A percentile compares a stretch with the other conserved stretches of the same genome.
phyloP scores from a whole-genome alignment of 2,888 invertebrate species.

The Torymus auratus region DNA sequence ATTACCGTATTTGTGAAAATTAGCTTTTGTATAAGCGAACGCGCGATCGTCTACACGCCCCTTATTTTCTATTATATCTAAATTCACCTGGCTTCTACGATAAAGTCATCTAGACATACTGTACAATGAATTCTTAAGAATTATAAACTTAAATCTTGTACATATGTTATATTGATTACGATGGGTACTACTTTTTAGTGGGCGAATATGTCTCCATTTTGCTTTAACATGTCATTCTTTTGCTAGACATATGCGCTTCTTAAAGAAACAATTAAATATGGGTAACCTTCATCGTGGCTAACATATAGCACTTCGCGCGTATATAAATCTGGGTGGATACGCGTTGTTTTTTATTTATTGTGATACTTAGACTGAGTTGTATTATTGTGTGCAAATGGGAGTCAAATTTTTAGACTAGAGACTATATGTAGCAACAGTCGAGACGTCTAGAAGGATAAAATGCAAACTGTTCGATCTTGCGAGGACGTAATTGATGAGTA shows the following conservation, averaged over 20 bases:
- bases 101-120: constrained; percentile 1
- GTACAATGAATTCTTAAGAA: constrained; percentile 9
- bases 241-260: too few relatives aligned
- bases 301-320: constrained; percentile 4
- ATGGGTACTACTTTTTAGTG: too few relatives aligned
- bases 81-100: not conserved
- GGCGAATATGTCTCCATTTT: too few relatives aligned
- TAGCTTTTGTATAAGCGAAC: too few relatives aligned
- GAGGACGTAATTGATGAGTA: constrained; percentile 13
- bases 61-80: too few relatives aligned
- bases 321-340: constrained; percentile 15
- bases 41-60: too few relatives aligned
- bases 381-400: constrained; percentile 45
- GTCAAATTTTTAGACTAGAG: constrained; percentile 47
- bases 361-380: constrained; percentile 52
- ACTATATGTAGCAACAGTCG: constrained; percentile 7
- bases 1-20: too few relatives aligned
- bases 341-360: constrained; percentile 55
- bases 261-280: not conserved
- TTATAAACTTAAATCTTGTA: constrained; percentile 12
- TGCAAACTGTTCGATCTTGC: constrained; percentile 26
- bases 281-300: constrained; percentile 23
- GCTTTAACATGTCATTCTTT: too few relatives aligned
- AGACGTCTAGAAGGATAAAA: not conserved
- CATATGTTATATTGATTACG: not conserved